A percentile compares a stretch with the other conserved stretches of the same genome.
Evolutionary conservation across 2,797 vertebrate genomes (phyloP).

Genomic region (Phataginus tetradactyla): DNA sequence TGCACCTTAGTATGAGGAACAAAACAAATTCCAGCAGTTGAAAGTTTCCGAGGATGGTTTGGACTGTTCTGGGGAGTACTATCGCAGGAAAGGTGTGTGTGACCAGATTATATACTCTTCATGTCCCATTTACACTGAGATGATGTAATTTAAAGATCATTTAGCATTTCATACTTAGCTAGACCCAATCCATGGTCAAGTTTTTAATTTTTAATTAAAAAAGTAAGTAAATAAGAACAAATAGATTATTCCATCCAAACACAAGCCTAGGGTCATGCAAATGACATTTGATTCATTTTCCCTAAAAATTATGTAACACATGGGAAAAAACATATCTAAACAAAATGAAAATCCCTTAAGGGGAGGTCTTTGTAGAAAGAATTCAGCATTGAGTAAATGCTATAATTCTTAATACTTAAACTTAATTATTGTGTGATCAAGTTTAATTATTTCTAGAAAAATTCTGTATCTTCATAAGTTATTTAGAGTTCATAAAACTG

Average conservation of each 20-base stretch:
- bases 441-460: slow-evolving; percentile 32
- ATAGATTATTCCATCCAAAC: neutral
- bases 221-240: neutral
- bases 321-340: slow-evolving; percentile 27
- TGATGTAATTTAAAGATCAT: neutral
- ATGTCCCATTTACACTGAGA: neutral
- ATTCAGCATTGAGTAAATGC: neutral
- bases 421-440: neutral
- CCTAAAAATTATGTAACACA: neutral
- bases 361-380: neutral
- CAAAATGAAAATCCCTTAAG: neutral
- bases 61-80: neutral
- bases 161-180: neutral
- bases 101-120: no score
- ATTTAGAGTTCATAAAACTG: neutral
- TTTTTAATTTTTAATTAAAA: slow-evolving; percentile 21
- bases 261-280: neutral
- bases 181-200: neutral
- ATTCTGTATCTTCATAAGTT: slow-evolving; percentile 2
- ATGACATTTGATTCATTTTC: neutral
- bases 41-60: neutral
- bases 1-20: neutral
- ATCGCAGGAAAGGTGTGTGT: neutral
- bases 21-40: neutral
- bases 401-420: neutral